Base-by-base conservation (phyloP, 2,888 invertebrate genomes). In the Diploptera punctata region DNA sequence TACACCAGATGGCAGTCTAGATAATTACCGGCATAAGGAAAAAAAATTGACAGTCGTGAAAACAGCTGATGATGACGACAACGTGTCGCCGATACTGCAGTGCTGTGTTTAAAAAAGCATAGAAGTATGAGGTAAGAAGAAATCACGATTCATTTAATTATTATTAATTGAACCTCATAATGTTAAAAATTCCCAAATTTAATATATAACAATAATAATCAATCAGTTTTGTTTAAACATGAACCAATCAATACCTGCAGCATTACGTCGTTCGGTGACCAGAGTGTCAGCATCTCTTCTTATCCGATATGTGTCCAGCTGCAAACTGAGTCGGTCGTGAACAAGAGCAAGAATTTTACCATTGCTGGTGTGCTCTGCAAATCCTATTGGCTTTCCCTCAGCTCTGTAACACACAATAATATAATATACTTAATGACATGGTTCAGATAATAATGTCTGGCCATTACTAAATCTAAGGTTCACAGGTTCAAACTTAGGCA, bases 321-420 rank as follows among this genome's bases (percentile, higher is more conserved):
- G 60, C 9, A 74, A 29, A 57, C 78, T 77, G 70, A 83, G 80
- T 67, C 80, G 76, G 72, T 83, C 81, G 31, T 79, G 80, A n/a
- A 81, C 80, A 76, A 81, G 80, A 10, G 82, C 77, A 31, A 82
- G 81, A 10, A 82, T 73, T 75, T 81, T 82, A 49, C 82, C 80
- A 4, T 78, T 72, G 16, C 81, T 76, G 75, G 84, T 82, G 47
- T 81, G 81, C 21, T 83, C 80, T 26, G 81, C 79, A 38, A 85
- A 80, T 65, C 81, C 80, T 31, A 74, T 72, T 2, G 75, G 74
- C 49, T 76, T 76, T 1, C 77, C 76, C 69, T 78, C 75, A 75
- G 81, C 81, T 21, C 81, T 82, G 61, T 80, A 83, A 73, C 81
- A 68, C 52, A 77, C 76, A 70, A 54, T 29, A 49, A n/a, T 10